Evolutionary conservation across 2,888 invertebrate species (phyloP).

Genomic region (Neelides folsomi): DNA sequence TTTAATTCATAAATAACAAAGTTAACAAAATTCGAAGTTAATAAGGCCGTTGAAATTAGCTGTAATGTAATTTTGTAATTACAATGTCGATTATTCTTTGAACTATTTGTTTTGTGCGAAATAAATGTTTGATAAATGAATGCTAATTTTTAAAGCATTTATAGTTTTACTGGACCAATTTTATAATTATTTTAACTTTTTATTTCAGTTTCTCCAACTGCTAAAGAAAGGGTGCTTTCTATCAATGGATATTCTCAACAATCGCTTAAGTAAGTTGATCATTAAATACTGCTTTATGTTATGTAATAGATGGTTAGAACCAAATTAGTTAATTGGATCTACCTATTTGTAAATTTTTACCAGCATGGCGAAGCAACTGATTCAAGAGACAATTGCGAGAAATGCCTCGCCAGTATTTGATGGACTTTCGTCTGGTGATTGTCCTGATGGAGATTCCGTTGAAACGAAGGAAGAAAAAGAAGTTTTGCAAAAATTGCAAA

Average conservation of each 20-base stretch:
- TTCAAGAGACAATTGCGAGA: slow-evolving; percentile 86
- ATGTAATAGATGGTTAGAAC: background rate
- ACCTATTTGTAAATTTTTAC: slow-evolving; percentile 22
- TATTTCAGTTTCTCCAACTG: slow-evolving; percentile 71
- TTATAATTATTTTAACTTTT: background rate
- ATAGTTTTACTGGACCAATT: no score
- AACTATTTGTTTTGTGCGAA: no score
- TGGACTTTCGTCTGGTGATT: slow-evolving; percentile 21
- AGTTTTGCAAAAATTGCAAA: slow-evolving; percentile 65
- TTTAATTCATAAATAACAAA: no score
- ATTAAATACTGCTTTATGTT: slow-evolving; percentile 2
- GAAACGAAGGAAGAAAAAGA: slow-evolving; percentile 51
- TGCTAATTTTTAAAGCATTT: no score
- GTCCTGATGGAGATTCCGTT: slow-evolving; percentile 37
- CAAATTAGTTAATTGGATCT: background rate
- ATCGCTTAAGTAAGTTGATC: slow-evolving; percentile 64
- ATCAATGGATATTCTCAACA: slow-evolving; percentile 89
- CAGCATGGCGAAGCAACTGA: slow-evolving; percentile 81
- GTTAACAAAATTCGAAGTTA: no score
- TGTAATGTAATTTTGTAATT: no score
- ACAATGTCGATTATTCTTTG: no score
- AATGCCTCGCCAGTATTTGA: slow-evolving; percentile 72
- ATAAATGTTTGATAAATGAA: no score
- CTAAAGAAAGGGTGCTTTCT: slow-evolving; percentile 87
- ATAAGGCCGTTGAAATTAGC: no score